Conservation (phyloP, 2,888 invertebrate genomes). For the Calliphora vomitoria region DNA sequence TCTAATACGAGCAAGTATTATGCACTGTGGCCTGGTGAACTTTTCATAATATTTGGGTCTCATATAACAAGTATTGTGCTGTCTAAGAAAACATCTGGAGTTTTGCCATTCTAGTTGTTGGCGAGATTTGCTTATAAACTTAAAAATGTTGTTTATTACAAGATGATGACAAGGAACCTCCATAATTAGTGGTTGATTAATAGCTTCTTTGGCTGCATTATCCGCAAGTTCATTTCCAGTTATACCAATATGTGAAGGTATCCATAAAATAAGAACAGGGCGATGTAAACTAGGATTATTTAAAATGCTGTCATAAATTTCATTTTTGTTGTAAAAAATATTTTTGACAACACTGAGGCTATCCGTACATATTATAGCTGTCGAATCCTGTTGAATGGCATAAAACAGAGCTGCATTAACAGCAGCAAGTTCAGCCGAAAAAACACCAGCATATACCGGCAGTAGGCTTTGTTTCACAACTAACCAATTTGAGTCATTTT, state of each 20-base stretch:
- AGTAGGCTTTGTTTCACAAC: too few relatives aligned
- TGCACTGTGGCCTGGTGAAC: background rate
- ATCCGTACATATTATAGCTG: constrained; percentile 17
- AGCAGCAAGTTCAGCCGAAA: constrained; percentile 32
- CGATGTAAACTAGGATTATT: background rate
- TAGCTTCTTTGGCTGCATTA: constrained; percentile 16
- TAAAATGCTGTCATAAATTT: background rate
- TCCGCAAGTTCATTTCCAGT: constrained; percentile 13
- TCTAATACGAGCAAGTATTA: too few relatives aligned
- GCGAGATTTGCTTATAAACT: background rate
- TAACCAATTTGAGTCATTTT: too few relatives aligned
- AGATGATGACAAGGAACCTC: background rate
- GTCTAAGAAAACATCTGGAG: background rate
- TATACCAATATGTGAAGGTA: constrained; percentile 32
- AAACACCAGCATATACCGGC: too few relatives aligned
- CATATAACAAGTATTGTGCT: background rate
- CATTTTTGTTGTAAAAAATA: constrained; percentile 9
- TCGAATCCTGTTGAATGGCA: background rate
- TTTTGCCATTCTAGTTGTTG: background rate
- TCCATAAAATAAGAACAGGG: constrained; percentile 19
- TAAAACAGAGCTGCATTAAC: constrained; percentile 1
- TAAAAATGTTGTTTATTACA: background rate
- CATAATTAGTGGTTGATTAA: background rate
- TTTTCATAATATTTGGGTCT: constrained; percentile 4
- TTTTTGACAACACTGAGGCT: constrained; percentile 2